Conservation (phyloP, 2,113 vertebrate species). For the Antechinus flavipes region DNA sequence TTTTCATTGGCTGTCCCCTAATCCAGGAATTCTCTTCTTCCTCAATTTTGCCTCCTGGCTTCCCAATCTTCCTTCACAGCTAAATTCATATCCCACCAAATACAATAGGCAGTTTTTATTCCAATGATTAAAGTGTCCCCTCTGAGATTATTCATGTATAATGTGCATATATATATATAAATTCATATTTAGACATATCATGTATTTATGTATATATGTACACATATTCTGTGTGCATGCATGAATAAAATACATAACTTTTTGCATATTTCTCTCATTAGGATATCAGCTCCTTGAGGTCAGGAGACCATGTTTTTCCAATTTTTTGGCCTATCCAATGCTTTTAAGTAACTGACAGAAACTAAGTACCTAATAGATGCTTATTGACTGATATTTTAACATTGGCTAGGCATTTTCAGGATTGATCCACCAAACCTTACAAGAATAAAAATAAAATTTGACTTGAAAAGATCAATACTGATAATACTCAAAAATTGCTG, state of each 20-base stretch:
- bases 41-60: too few species aligned
- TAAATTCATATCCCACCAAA: too few species aligned
- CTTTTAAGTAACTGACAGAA: not conserved
- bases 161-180: not conserved
- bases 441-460: not conserved
- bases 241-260: not conserved
- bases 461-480: not conserved
- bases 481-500: not conserved
- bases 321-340: not conserved
- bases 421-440: not conserved
- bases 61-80: too few species aligned
- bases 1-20: too few species aligned
- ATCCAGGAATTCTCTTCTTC: too few species aligned
- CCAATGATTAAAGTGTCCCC: not conserved
- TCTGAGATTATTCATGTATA: not conserved
- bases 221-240: not conserved
- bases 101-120: not conserved
- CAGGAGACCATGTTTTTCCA: not conserved
- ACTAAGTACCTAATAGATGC: not conserved
- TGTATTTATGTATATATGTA: not conserved
- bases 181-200: not conserved
- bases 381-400: not conserved
- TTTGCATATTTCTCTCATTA: not conserved
- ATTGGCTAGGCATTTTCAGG: not conserved
- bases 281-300: not conserved